These are phyloP conservation scores for Torymus auratus DNA, from an alignment of 2,888 invertebrate species.

Conservation along the genomic window DNA sequence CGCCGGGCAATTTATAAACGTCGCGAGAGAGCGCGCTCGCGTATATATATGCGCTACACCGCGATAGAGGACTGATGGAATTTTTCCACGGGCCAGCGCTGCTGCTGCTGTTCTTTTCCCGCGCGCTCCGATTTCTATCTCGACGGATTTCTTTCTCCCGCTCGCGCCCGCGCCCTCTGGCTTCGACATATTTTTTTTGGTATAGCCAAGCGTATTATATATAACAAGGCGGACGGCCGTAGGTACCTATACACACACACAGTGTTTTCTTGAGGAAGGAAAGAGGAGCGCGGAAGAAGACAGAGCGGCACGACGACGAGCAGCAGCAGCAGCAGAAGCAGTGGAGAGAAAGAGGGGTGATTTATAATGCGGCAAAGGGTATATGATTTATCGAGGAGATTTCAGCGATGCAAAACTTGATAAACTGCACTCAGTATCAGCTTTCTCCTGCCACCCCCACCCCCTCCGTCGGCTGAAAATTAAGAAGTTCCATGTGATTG, in stretches of 20 bases:
- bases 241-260: background rate
- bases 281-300: background rate
- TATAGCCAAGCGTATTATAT: too few species aligned
- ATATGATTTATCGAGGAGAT: slow-evolving; percentile 56
- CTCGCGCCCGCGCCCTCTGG: background rate
- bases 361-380: slow-evolving; percentile 46
- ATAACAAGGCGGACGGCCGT: too few species aligned
- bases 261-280: background rate
- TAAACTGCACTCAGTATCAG: slow-evolving; percentile 54
- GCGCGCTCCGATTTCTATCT: slow-evolving; percentile 22
- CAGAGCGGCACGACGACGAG: background rate
- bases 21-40: slow-evolving; percentile 6
- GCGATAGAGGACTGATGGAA: slow-evolving; percentile 35
- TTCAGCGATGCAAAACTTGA: slow-evolving; percentile 57
- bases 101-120: background rate
- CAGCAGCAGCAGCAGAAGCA: too few species aligned
- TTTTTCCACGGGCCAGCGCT: slow-evolving; percentile 5
- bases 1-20: slow-evolving; percentile 55
- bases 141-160: slow-evolving; percentile 14
- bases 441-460: slow-evolving; percentile 8
- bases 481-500: slow-evolving; percentile 57
- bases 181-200: too few species aligned
- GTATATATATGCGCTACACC: slow-evolving; percentile 9
- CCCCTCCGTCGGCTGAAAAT: slow-evolving; percentile 35
- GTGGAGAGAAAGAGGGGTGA: slow-evolving; percentile 20